phyloP scores from a whole-genome alignment of 2,888 invertebrate species.

The Ametastegia equiseti region DNA sequence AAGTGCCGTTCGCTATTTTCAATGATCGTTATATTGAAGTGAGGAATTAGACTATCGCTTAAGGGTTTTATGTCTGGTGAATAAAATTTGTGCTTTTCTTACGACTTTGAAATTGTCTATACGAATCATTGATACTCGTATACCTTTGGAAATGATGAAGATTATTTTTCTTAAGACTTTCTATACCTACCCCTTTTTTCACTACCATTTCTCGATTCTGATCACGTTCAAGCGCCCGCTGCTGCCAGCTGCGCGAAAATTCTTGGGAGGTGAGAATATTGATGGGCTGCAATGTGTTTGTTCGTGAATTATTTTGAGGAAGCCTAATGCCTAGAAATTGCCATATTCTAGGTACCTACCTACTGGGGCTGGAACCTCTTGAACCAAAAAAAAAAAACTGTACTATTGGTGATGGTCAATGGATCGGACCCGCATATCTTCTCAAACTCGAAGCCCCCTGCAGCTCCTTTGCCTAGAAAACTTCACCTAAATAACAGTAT shows the following conservation, averaged over 20 bases:
- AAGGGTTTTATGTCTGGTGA: not conserved
- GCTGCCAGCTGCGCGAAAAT: constrained; percentile 48
- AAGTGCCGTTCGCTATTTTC: not conserved
- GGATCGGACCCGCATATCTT: not conserved
- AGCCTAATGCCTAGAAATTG: constrained; percentile 49
- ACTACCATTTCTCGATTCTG: constrained; percentile 25
- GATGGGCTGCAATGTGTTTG: constrained; percentile 49
- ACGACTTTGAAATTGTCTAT: not conserved
- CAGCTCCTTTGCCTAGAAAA: too few species aligned
- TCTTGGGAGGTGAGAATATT: constrained; percentile 48
- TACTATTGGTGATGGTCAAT: not conserved
- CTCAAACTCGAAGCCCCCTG: not conserved
- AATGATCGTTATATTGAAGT: constrained; percentile 31
- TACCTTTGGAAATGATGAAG: not conserved
- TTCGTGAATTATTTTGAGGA: constrained; percentile 49
- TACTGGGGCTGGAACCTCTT: not conserved
- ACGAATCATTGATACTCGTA: constrained; percentile 5
- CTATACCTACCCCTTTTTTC: constrained; percentile 14
- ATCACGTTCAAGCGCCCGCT: constrained; percentile 49
- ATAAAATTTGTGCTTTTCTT: not conserved
- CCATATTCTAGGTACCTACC: constrained; percentile 39
- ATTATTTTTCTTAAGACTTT: constrained; percentile 34
- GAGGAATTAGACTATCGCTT: not conserved
- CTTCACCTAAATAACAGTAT: too few species aligned
- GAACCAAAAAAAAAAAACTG: not conserved